phyloP scores from a whole-genome alignment of 2,113 vertebrate species.

The Pica pica region DNA sequence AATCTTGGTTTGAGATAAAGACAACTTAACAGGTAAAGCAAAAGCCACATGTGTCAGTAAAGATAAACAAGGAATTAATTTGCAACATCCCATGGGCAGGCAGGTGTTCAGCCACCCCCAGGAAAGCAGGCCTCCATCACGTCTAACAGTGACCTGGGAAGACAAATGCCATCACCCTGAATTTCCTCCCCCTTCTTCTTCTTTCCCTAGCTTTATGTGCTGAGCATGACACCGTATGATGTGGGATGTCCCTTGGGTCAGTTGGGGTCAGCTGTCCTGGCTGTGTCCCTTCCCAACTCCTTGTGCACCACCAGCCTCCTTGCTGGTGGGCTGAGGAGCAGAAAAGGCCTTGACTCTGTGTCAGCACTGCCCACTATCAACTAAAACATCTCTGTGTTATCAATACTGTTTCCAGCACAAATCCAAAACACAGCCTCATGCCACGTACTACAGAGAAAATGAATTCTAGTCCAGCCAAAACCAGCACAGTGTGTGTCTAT shows the following conservation, averaged over 20 bases:
- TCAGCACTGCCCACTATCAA: not conserved
- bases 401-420: not conserved
- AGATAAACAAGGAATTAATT: not conserved
- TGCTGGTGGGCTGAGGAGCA: not conserved
- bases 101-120: not conserved
- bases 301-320: not conserved
- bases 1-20: not conserved
- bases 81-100: not conserved
- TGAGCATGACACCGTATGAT: fast-evolving
- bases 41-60: not conserved
- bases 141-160: not conserved
- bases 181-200: not conserved
- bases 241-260: not conserved
- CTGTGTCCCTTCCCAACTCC: not conserved
- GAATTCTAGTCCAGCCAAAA: not conserved
- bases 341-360: not conserved
- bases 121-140: not conserved
- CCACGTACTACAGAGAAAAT: not conserved
- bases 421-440: not conserved
- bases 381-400: not conserved
- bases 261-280: not conserved
- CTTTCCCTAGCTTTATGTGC: not conserved
- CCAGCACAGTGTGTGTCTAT: not conserved
- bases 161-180: not conserved
- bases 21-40: not conserved